A percentile compares a stretch with the other conserved stretches of the same genome.
Evolutionary conservation across 2,888 invertebrate species (phyloP).

Genomic region (Pilophorus perplexus): DNA sequence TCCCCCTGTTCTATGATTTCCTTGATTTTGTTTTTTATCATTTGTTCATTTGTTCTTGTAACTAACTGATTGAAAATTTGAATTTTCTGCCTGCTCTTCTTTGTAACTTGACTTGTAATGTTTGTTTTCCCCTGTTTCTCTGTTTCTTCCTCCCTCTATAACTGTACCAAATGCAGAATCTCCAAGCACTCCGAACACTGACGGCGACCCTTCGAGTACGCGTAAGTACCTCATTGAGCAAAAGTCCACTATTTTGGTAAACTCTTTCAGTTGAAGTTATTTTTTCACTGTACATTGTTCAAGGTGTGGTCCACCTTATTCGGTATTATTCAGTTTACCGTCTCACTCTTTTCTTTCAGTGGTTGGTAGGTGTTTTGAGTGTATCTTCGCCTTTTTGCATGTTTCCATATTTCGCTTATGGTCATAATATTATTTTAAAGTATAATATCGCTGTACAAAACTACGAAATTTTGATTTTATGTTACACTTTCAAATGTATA

Average conservation of each 20-base stretch:
- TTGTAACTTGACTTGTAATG: conserved; percentile 41
- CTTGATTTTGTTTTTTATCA: neutral
- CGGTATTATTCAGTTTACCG: too few species aligned
- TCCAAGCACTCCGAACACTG: conserved; percentile 57
- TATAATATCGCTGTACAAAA: too few species aligned
- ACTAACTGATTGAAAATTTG: conserved; percentile 25
- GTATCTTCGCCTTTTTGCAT: too few species aligned
- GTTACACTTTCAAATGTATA: too few species aligned
- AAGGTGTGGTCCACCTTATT: conserved; percentile 9
- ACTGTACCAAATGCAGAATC: conserved; percentile 52
- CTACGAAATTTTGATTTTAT: too few species aligned
- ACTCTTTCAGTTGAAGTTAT: too few species aligned
- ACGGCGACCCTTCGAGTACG: conserved; percentile 55
- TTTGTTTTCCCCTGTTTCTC: conserved; percentile 42
- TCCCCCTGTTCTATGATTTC: neutral
- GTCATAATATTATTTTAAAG: too few species aligned
- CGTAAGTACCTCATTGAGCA: conserved; percentile 53
- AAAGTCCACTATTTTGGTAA: conserved; percentile 23
- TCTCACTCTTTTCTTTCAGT: too few species aligned
- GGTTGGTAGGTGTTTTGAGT: too few species aligned
- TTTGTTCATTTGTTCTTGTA: conserved; percentile 21
- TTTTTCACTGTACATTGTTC: too few species aligned
- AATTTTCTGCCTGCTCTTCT: conserved; percentile 34
- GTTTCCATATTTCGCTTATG: too few species aligned
- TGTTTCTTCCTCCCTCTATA: conserved; percentile 42